Evolutionary conservation across 2,888 invertebrate genomes (phyloP), one percentile per base, ranked within the genome.

Genomic region (Plemyria rubiginata): DNA sequence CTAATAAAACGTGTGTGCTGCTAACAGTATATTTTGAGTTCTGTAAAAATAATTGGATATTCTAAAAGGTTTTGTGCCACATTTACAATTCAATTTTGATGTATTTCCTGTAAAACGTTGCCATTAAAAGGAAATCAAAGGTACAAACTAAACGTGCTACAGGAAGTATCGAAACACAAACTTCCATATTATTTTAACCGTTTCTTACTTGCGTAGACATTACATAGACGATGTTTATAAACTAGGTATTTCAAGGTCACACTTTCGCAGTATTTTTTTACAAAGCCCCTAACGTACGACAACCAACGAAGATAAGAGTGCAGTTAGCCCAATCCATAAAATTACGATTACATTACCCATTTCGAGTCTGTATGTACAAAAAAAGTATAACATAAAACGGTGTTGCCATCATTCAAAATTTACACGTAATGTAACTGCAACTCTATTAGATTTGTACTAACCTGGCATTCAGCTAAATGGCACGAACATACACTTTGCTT

Each of bases 341-440:
- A 78, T 74, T 73, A 75, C 84, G 77, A 71, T 77, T 77, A 79
- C 82, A 79, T 78, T 70, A 78, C 78, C 65, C 60, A 63, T 79
- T 80, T 77, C 77, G 78, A 77, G 80, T 80, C 71, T 76, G 77
- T 86, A 87, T 86, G 80, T 87, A 87, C 87, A 87, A 80, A n/a
- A n/a, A n/a, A 85, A 82, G 76, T 75, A 76, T 77, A 77, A 70
- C 54, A 58, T 54, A 68, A 68, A 72, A 70, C 70, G 74, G 72
- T 78, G 79, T 81, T 79, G 80, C 79, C 80, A 80, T 77, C 77
- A 70, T 75, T 76, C 67, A 73, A 75, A 75, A 48, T 22, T 50
- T 9, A 70, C 69, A 62, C 54, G 77, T 73, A 79, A 81, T 78
- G 79, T 77, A 78, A 76, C 70, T 72, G 82, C 73, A 76, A 81